Conservation (phyloP, 2,888 invertebrate genomes). For the Drosophila fulvimacula region DNA sequence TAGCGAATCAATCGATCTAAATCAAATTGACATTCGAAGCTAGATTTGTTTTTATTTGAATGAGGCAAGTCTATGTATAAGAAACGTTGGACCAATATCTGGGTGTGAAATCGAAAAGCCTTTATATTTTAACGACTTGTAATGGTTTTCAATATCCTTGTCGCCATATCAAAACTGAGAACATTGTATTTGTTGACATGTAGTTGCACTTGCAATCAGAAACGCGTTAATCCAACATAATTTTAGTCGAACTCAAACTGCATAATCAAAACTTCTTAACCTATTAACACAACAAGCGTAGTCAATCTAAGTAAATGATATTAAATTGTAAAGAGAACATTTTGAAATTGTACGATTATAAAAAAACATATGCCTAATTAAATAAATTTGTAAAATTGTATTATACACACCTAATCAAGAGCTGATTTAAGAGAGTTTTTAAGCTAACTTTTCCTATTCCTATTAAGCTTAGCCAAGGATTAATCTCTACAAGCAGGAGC, state of each 20-base stretch:
- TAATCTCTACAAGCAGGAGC: not conserved
- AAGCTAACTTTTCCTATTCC: not conserved
- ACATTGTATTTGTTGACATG: slow-evolving; percentile 59
- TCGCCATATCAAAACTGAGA: slow-evolving; percentile 75
- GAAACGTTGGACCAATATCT: slow-evolving; percentile 69
- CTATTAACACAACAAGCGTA: slow-evolving; percentile 65
- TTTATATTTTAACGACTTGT: slow-evolving; percentile 30
- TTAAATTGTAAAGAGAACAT: slow-evolving; percentile 67
- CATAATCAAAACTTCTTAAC: slow-evolving; percentile 53
- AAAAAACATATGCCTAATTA: slow-evolving; percentile 51
- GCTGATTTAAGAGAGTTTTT: not conserved
- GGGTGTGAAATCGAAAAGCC: slow-evolving; percentile 40
- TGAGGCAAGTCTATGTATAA: slow-evolving; percentile 31
- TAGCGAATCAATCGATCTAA: slow-evolving; percentile 32
- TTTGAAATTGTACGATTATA: slow-evolving; percentile 74
- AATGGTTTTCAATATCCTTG: slow-evolving; percentile 62
- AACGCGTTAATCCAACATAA: slow-evolving; percentile 50
- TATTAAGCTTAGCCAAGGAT: not conserved
- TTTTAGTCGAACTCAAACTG: slow-evolving; percentile 61
- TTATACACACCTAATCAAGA: slow-evolving; percentile 46
- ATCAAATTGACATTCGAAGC: slow-evolving; percentile 39
- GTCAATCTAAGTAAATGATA: slow-evolving; percentile 74
- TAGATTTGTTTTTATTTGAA: slow-evolving; percentile 43
- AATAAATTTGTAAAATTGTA: slow-evolving; percentile 61
- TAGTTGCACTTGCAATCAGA: slow-evolving; percentile 29